Base-by-base conservation (phyloP, 2,113 vertebrate genomes). In the Rattus rattus region DNA sequence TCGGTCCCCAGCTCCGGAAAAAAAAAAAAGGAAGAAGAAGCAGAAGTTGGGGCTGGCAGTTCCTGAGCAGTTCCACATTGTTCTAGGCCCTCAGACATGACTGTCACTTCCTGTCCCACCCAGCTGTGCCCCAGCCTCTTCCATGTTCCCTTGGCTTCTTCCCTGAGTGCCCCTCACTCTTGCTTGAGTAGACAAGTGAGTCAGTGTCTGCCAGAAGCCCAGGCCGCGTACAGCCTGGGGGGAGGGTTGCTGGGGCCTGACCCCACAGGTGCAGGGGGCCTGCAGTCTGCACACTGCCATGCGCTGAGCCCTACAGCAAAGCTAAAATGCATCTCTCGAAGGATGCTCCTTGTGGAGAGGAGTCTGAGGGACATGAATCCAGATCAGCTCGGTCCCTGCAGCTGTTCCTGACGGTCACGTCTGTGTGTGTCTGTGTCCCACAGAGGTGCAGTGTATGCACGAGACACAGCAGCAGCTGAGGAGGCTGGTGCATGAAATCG, bases 401-500 rank as follows among this genome's bases (percentile, higher is more conserved):
- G 75, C 54, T 14, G 52, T 49, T 36, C 39, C 49, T 80, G 69
- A 73, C 39, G 2, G 12, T 13, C 0, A 0, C 7, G 2, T 90
- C 13, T 52, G 30, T 77, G 3, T 11, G 0, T 69, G 4, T 88
- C n/a, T 83, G 65, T 90, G 70, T 73, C 73, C 3, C 52, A 24
- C 97, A 99, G 99, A 99, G 98, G 98, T 99, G 84, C 99, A 99
- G 28, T 99, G 99, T 94, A 54, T 99, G 95, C 99, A 99, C 0
- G 99, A 99, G 98, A 99, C 99, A 0, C 99, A 99, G 98, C 98
- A 98, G 97, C 99, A 99, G 97, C 98, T 99, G 26, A 95, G 99
- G 10, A 99, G 98, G 97, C 61, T 99, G 33, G 98, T 99, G 61
- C 99, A 99, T 0, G 99, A 99, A 96, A 98, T 99, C 0, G 99